Evolutionary conservation across 2,888 invertebrate species (phyloP).

Genomic region (Dicyrtoma fusca): DNA sequence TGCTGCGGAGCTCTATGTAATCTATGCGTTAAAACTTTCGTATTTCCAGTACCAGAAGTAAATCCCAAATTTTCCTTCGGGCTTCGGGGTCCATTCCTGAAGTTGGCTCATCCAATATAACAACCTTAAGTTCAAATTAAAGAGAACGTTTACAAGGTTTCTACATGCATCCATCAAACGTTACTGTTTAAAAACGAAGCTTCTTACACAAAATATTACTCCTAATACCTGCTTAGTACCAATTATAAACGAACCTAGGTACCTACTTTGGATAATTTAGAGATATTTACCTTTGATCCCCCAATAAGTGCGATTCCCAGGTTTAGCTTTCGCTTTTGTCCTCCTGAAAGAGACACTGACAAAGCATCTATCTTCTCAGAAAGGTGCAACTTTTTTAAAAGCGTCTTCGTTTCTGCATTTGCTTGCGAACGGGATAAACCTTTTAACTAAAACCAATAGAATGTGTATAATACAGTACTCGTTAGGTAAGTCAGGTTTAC

Average conservation of each 20-base stretch:
- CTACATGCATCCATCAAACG: too few species aligned
- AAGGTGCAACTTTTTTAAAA: constrained; percentile 69
- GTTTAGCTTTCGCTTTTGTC: constrained; percentile 87
- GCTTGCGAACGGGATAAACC: constrained; percentile 64
- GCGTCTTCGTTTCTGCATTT: constrained; percentile 63
- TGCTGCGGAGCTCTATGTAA: too few species aligned
- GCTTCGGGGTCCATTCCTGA: constrained; percentile 66
- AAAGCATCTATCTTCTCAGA: constrained; percentile 67
- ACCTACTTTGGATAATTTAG: neutral
- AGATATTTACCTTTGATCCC: constrained; percentile 64
- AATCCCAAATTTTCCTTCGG: constrained; percentile 60
- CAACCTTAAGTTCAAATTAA: constrained; percentile 63
- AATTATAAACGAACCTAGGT: neutral
- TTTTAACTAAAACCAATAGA: constrained; percentile 70
- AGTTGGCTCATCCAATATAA: constrained; percentile 64
- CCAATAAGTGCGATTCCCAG: constrained; percentile 85
- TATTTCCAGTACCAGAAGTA: constrained; percentile 59
- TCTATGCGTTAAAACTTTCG: too few species aligned
- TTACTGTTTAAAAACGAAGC: too few species aligned
- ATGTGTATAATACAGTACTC: too few species aligned
- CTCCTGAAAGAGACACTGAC: constrained; percentile 77
- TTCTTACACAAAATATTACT: too few species aligned
- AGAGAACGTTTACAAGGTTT: too few species aligned
- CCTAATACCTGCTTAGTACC: neutral
- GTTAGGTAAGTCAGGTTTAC: too few species aligned